Base-by-base conservation (phyloP, 2,797 vertebrate genomes). In the Pitangus sulphuratus region DNA sequence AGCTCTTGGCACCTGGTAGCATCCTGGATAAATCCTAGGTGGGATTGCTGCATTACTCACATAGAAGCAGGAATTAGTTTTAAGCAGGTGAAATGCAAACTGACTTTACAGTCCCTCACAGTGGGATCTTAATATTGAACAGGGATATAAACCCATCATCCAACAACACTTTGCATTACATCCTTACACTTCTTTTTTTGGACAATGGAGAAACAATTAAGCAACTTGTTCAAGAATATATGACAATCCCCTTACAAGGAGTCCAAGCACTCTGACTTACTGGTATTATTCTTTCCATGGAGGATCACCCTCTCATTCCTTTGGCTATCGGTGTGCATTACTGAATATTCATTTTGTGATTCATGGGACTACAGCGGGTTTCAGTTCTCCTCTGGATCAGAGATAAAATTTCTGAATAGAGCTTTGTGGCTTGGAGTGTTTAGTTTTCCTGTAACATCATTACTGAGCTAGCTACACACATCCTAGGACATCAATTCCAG, bases 401-500 rank as follows among this genome's bases (percentile, higher is more conserved):
- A 90, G 65, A 90, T 86, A 92, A 85, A 78, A 92, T 90, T 94
- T 92, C 64, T 92, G 74, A 96, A 95, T 75, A 94, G 84, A 95
- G 83, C 77, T 93, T 70, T 93, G 70, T 91, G 93, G 66, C 84
- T 91, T 93, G 70, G 79, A 93, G 85, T 89, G 93, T 90, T 78
- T 90, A 88, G 79, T 96, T 96, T 95, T 91, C 96, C 80, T 94
- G 89, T 91, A 95, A 79, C 87, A 95, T 94, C 93, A 77, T 89
- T 91, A 84, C 89, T 95, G 80, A 93, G 69, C 91, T 96, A 94
- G 88, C 94, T 90, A 96, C 84, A 84, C 74, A 93, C 66, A 96
- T 94, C 79, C 90, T 83, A 93, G 97, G 87, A 93, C 74, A 96
- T 93, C 69, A 84, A 64, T 97, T 96, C 92, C 90, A 92, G 92